phyloP scores from a whole-genome alignment of 1,140 invertebrate species.

The Rhizoglyphus robini region DNA sequence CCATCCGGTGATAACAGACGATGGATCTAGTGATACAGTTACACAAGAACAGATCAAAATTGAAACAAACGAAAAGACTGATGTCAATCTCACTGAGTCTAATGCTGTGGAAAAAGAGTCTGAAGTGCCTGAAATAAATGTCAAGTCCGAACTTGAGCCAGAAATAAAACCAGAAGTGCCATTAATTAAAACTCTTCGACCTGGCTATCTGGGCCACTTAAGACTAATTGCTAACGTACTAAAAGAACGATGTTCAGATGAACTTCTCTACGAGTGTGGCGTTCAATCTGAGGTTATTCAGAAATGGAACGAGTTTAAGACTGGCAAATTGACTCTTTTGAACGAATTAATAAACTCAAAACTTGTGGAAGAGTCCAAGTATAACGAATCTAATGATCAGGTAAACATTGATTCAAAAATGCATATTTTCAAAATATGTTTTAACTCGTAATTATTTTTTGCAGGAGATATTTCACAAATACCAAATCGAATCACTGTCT shows the following conservation, averaged over 20 bases:
- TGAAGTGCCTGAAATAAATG: too few species aligned
- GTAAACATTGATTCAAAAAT: not conserved
- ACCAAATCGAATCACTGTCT: not conserved
- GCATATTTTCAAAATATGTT: not conserved
- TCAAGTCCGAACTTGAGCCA: too few species aligned
- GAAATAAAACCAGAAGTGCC: too few species aligned
- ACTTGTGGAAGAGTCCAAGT: conserved; percentile 29
- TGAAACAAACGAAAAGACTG: not conserved
- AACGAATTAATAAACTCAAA: conserved; percentile 47
- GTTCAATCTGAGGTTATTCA: conserved; percentile 42
- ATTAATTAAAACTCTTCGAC: conserved; percentile 31
- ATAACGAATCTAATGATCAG: not conserved
- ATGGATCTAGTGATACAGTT: too few species aligned
- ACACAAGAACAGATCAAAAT: too few species aligned
- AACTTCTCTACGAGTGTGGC: conserved; percentile 24
- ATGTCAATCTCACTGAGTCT: not conserved
- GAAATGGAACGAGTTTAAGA: conserved; percentile 47
- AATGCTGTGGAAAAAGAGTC: not conserved
- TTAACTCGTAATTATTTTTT: not conserved
- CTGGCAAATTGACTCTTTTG: conserved; percentile 41
- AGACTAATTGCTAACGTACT: conserved; percentile 55
- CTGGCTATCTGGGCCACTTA: conserved; percentile 62
- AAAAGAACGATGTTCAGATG: conserved; percentile 20
- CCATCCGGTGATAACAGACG: not conserved
- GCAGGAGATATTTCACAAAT: not conserved